phyloP scores from a whole-genome alignment of 1,140 invertebrate genomes.

The Capitella teleta region DNA sequence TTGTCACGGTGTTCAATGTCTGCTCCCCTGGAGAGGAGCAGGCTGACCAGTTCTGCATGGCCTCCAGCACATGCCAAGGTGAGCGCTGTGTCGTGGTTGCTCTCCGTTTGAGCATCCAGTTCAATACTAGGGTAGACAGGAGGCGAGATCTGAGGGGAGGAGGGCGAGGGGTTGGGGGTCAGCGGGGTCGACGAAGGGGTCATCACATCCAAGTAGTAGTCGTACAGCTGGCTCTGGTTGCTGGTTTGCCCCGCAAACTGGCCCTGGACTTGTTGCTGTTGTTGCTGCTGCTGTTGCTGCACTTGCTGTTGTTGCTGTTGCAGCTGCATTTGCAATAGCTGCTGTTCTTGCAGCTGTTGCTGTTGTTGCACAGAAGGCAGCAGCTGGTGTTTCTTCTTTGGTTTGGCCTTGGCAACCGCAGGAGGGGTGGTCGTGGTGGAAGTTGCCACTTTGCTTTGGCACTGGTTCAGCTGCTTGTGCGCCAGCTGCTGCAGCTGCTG shows the following conservation, averaged over 20 bases:
- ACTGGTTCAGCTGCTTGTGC: slow-evolving; percentile 14
- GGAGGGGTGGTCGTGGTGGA: neutral
- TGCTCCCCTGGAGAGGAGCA: slow-evolving; percentile 77
- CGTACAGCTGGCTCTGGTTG: slow-evolving; percentile 4
- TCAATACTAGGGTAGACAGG: slow-evolving; percentile 21
- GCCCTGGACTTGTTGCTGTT: neutral
- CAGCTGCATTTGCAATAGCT: slow-evolving; percentile 14
- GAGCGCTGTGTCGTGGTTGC: slow-evolving; percentile 94
- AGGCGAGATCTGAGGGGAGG: slow-evolving; percentile 23
- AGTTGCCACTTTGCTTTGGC: neutral
- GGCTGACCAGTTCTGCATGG: slow-evolving; percentile 85
- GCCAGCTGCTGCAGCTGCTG: slow-evolving; percentile 17
- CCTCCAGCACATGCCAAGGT: slow-evolving; percentile 94
- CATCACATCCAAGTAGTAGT: slow-evolving; percentile 15
- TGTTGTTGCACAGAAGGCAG: slow-evolving; percentile 13
- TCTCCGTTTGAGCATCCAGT: slow-evolving; percentile 86
- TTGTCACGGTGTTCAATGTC: slow-evolving; percentile 97
- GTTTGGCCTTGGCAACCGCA: neutral
- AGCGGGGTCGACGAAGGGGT: slow-evolving; percentile 24
- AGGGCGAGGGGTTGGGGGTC: slow-evolving; percentile 26
- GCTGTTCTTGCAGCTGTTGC: slow-evolving; percentile 25
- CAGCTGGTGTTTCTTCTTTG: slow-evolving; percentile 1
- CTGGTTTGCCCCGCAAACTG: neutral
- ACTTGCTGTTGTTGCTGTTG: slow-evolving; percentile 11
- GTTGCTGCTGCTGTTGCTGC: slow-evolving; percentile 10